A percentile compares a stretch with the other conserved stretches of the same genome.
phyloP scores from a whole-genome alignment of 2,888 invertebrate genomes.

The Baronia brevicornis region DNA sequence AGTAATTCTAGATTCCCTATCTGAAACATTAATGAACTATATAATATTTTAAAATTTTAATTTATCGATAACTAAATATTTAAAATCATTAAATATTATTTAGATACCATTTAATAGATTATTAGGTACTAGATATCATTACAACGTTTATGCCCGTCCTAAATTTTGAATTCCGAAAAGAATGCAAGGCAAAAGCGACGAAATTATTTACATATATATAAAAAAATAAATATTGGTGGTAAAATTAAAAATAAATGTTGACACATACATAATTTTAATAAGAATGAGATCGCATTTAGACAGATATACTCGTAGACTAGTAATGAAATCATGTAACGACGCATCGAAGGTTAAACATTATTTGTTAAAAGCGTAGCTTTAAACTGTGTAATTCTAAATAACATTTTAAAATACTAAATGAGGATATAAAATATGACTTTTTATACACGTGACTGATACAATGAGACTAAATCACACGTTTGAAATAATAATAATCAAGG shows the following conservation, averaged over 20 bases:
- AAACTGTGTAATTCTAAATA: conserved; percentile 9
- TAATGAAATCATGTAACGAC: conserved; percentile 8
- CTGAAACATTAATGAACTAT: too few species aligned
- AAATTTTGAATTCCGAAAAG: neutral
- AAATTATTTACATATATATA: neutral
- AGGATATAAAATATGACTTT: conserved; percentile 8
- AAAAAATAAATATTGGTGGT: conserved; percentile 1
- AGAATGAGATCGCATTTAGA: neutral
- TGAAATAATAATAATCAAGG: conserved; percentile 1
- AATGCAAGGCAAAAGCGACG: conserved; percentile 1
- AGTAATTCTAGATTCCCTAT: too few species aligned
- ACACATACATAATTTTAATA: neutral
- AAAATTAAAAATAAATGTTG: neutral
- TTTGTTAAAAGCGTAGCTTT: conserved; percentile 14
- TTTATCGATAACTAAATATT: too few species aligned
- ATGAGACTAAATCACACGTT: conserved; percentile 5
- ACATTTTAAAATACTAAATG: conserved; percentile 5
- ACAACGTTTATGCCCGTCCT: conserved; percentile 11
- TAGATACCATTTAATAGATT: neutral
- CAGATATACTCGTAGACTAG: neutral
- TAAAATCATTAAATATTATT: neutral
- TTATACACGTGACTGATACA: conserved; percentile 10
- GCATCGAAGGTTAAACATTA: conserved; percentile 14
- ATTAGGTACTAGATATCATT: neutral
- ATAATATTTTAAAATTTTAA: too few species aligned